These are phyloP conservation scores for Pentalonia nigronervosa DNA, from an alignment of 1,140 invertebrate genomes.

Conservation along the genomic window DNA sequence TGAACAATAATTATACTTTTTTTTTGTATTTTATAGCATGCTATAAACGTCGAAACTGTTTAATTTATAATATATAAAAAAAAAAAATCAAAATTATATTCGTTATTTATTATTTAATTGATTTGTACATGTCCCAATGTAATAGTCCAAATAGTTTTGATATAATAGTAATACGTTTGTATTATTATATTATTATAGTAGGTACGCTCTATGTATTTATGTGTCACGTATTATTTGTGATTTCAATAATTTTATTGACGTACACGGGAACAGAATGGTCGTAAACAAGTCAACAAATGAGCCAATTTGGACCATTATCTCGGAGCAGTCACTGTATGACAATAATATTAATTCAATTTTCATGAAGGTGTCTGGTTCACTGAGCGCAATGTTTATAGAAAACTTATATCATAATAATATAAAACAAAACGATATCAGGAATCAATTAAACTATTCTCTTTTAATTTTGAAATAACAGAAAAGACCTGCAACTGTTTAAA, in stretches of 20 bases:
- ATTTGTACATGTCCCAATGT: background rate
- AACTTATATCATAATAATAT: background rate
- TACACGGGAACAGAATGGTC: background rate
- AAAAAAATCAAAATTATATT: background rate
- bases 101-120: background rate
- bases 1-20: background rate
- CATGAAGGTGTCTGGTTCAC: background rate
- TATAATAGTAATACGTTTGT: background rate
- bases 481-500: background rate
- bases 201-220: background rate
- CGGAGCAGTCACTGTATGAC: background rate
- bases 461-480: background rate
- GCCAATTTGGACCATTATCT: background rate
- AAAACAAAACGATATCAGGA: background rate
- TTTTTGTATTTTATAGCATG: background rate
- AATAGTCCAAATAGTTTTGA: background rate
- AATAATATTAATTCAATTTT: background rate
- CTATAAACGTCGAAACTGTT: background rate
- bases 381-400: background rate
- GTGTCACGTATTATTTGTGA: background rate
- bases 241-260: background rate
- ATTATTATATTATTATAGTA: background rate
- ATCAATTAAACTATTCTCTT: background rate
- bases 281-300: background rate
- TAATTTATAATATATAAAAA: background rate